Evolutionary conservation across 2,113 vertebrate genomes (phyloP).

Genomic region (Syrrhaptes paradoxus): DNA sequence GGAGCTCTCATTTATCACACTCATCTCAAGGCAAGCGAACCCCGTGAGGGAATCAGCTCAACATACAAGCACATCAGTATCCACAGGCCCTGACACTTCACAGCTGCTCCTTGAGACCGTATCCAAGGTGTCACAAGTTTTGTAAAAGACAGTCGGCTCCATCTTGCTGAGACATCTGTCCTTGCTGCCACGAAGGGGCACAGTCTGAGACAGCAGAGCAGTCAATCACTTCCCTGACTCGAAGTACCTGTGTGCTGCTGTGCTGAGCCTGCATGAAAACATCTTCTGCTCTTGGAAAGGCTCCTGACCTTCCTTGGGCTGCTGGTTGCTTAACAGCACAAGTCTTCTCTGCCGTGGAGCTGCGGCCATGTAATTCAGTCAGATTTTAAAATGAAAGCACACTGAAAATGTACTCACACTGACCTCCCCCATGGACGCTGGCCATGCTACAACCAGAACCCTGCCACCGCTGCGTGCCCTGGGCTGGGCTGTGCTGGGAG

Average conservation of each 20-base stretch:
- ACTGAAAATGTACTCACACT: neutral
- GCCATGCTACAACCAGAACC: rapidly evolving
- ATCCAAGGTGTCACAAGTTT: neutral
- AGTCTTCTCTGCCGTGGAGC: neutral
- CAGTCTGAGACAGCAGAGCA: neutral
- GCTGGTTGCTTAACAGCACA: neutral
- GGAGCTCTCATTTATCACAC: neutral
- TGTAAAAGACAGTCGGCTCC: neutral
- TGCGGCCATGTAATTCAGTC: neutral
- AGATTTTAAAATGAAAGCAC: neutral
- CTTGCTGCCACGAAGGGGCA: neutral
- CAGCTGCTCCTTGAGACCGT: neutral
- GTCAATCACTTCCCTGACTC: neutral
- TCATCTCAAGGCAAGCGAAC: neutral
- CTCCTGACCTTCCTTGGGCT: neutral
- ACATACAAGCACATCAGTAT: neutral
- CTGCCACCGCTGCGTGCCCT: rapidly evolving
- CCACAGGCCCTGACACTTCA: neutral
- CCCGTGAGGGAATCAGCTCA: neutral
- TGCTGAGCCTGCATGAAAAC: neutral
- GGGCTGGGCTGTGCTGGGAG: neutral
- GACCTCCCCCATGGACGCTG: neutral
- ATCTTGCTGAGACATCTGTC: neutral
- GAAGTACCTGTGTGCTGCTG: neutral
- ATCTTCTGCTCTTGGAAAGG: neutral